Base-by-base conservation (phyloP, 1,140 invertebrate genomes). In the Popillia japonica region DNA sequence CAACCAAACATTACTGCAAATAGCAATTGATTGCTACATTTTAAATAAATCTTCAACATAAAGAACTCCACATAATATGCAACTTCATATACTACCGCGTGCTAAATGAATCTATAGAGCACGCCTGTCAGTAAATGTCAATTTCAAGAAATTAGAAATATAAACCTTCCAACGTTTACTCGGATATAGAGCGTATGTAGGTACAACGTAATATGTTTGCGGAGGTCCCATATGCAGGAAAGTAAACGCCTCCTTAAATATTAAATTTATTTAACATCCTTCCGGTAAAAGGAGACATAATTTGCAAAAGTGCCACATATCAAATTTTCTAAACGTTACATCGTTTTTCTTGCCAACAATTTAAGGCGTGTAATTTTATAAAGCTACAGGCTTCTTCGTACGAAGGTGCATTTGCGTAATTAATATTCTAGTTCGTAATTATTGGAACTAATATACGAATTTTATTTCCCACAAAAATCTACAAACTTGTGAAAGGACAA, bases 171-270 rank as follows among this genome's bases (percentile, higher is more conserved):
- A 68, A 68, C 20, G 4, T 27, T 27, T 2, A 20, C n/a, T 20
- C 11, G 61, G 61, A 0, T 64, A 68, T 14, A 61, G 0, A n/a
- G 20, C 44, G 4, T 34, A 34, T 34, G 27, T 34, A 48, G 48
- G 48, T n/a, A n/a, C 17, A 55, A 55, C 17, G 17, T 55, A 27
- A 68, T 34, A 68, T 8, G 61, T 68, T 68, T 27, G 22, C 61
- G 22, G 61, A 22, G 27, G 61, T 27, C 61, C 7, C 61, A 68
- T 68, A 7, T 68, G 61, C 22, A 23, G 20, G 61, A 27, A 68
- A 68, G 61, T 68, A 14, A 55, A 55, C 22, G 22, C 61, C 27
- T 68, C 20, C 22, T 68, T 68, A 68, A 68, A 68, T 68, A 68
- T 68, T 68, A 68, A 68, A 68, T 27, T 68, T 27, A 8, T 68